Conservation (phyloP, 2,113 vertebrate species). For the Solea solea region DNA sequence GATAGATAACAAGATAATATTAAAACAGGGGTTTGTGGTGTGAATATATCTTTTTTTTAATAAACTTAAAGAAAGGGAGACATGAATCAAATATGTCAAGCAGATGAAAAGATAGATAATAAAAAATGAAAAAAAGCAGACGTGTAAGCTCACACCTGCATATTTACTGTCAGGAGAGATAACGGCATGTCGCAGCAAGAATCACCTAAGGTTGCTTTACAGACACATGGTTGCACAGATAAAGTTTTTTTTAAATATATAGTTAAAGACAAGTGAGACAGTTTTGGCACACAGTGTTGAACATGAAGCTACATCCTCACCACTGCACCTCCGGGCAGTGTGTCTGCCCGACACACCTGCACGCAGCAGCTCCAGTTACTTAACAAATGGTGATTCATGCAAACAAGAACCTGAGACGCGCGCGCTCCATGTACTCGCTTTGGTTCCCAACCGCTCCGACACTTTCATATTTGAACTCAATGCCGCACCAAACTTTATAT, state of each 20-base stretch:
- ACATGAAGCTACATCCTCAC: constrained; percentile 59
- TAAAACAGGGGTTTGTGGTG: constrained; percentile 23
- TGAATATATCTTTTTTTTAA: constrained; percentile 10
- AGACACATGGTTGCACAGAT: constrained; percentile 54
- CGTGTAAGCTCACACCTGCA: constrained; percentile 17
- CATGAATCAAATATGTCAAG: constrained; percentile 24
- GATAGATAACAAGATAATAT: constrained; percentile 8
- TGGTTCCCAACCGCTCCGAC: constrained; percentile 9
- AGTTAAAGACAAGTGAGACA: constrained; percentile 31
- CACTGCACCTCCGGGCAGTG: constrained; percentile 39
- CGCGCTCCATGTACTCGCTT: background rate
- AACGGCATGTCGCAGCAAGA: constrained; percentile 57
- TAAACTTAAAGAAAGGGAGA: constrained; percentile 24
- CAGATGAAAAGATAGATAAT: constrained; percentile 6
- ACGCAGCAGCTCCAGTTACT: constrained; percentile 33
- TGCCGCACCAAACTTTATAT: background rate
- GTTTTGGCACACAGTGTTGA: constrained; percentile 58
- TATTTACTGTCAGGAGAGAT: constrained; percentile 35
- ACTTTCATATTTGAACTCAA: constrained; percentile 3
- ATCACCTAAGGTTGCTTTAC: constrained; percentile 54
- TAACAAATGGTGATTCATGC: constrained; percentile 24
- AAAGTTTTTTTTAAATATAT: constrained; percentile 5
- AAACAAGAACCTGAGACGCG: constrained; percentile 22
- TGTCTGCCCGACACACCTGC: constrained; percentile 50
- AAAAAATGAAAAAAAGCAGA: constrained; percentile 18